phyloP scores from a whole-genome alignment of 2,888 invertebrate species.

The Thera britannica region DNA sequence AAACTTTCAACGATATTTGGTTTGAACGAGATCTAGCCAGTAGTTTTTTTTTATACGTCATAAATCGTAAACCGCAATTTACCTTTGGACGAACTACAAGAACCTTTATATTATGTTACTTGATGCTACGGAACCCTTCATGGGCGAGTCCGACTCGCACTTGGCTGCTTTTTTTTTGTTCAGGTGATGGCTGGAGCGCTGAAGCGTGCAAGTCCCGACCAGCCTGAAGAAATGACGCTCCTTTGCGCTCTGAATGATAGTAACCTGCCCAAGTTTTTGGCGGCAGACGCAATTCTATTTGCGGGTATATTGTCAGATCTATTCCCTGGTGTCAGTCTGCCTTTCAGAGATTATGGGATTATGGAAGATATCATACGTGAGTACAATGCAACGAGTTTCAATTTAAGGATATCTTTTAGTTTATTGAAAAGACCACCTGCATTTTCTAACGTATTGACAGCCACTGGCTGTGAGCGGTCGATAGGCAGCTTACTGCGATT shows the following conservation, averaged over 20 bases:
- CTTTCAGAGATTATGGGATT: constrained; percentile 91
- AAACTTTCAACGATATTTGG: too few relatives aligned
- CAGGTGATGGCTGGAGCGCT: constrained; percentile 94
- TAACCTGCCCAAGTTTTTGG: constrained; percentile 95
- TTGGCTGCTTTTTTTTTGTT: not conserved
- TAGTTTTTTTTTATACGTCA: too few relatives aligned
- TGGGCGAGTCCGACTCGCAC: too few relatives aligned
- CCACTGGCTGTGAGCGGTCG: too few relatives aligned
- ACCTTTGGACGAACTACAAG: too few relatives aligned
- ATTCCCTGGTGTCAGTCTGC: constrained; percentile 93
- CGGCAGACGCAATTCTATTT: constrained; percentile 93
- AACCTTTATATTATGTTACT: too few relatives aligned
- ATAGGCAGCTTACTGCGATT: too few relatives aligned
- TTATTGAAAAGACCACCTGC: too few relatives aligned
- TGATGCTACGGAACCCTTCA: too few relatives aligned
- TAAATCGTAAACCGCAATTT: too few relatives aligned
- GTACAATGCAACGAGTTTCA: constrained; percentile 36
- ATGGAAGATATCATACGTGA: constrained; percentile 87
- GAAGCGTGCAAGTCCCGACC: constrained; percentile 93
- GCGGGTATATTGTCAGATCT: constrained; percentile 95
- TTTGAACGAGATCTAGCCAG: too few relatives aligned
- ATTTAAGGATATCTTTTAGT: not conserved
- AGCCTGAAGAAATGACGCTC: constrained; percentile 92
- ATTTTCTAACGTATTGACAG: too few relatives aligned
- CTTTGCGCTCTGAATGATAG: constrained; percentile 95